Conservation (phyloP, 2,888 invertebrate genomes). For the Caradrina clavipalpis region DNA sequence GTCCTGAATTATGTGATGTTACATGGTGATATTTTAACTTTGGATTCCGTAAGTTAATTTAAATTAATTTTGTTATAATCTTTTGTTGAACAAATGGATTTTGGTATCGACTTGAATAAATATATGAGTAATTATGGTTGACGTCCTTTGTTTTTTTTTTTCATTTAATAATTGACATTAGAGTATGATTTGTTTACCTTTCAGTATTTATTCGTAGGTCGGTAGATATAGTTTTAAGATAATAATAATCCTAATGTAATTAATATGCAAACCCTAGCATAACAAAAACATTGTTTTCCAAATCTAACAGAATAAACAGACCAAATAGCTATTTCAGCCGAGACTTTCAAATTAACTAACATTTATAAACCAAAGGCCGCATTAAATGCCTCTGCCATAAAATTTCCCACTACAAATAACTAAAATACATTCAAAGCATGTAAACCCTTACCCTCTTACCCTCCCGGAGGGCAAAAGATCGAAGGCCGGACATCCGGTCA, state of each 20-base stretch:
- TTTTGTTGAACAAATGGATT: conserved; percentile 45
- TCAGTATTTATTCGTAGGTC: too few relatives aligned
- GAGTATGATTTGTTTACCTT: background rate
- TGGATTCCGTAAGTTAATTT: conserved; percentile 56
- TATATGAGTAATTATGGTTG: background rate
- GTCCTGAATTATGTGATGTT: conserved; percentile 64
- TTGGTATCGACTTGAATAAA: conserved; percentile 13
- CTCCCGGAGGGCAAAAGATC: conserved; percentile 85
- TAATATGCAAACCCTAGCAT: background rate
- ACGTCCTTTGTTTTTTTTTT: background rate
- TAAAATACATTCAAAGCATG: conserved; percentile 77
- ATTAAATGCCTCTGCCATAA: conserved; percentile 63
- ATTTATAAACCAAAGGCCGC: conserved; percentile 50
- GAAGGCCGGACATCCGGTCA: conserved; percentile 88
- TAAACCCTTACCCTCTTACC: conserved; percentile 68
- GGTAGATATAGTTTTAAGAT: too few relatives aligned
- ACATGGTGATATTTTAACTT: conserved; percentile 66
- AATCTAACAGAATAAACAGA: conserved; percentile 9
- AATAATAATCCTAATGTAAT: background rate
- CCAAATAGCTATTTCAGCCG: conserved; percentile 8
- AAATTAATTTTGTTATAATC: conserved; percentile 56
- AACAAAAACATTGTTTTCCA: background rate
- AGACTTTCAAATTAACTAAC: conserved; percentile 52
- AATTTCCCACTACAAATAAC: conserved; percentile 74
- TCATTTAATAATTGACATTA: background rate